Evolutionary conservation across 2,888 invertebrate species (phyloP).

Genomic region (Dione juno): DNA sequence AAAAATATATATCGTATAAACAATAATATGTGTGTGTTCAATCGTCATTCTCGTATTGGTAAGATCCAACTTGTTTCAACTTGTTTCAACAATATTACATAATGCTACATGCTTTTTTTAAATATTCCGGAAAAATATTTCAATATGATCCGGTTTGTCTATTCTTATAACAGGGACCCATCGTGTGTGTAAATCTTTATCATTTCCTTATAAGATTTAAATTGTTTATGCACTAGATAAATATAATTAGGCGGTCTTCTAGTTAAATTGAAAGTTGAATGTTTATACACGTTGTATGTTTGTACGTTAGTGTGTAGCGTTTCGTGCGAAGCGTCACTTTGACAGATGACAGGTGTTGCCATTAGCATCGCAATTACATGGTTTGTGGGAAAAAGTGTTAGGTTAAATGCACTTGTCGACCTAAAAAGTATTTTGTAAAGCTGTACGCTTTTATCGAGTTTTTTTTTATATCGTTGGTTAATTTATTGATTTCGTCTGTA

Average conservation of each 20-base stretch:
- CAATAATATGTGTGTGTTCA: conserved; percentile 25
- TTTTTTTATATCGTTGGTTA: conserved; percentile 31
- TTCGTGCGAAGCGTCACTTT: conserved; percentile 22
- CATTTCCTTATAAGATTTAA: conserved; percentile 33
- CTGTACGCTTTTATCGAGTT: conserved; percentile 52
- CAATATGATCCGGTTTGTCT: neutral
- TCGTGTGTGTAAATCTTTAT: conserved; percentile 20
- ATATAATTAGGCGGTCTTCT: conserved; percentile 59
- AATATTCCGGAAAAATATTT: no score
- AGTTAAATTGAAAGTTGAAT: conserved; percentile 63
- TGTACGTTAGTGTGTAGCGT: conserved; percentile 63
- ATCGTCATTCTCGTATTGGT: conserved; percentile 5
- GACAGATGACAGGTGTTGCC: conserved; percentile 41
- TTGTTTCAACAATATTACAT: no score
- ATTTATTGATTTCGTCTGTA: conserved; percentile 37
- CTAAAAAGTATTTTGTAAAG: conserved; percentile 54
- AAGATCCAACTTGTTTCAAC: neutral
- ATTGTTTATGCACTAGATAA: conserved; percentile 66
- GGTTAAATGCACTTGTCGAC: conserved; percentile 61
- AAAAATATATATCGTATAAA: no score
- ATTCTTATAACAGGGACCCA: conserved; percentile 33
- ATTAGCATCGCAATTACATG: conserved; percentile 59
- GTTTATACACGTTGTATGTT: conserved; percentile 69
- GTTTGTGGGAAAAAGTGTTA: conserved; percentile 55
- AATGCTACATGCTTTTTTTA: no score